These are phyloP conservation scores for Aphidius colemani DNA, from an alignment of 2,888 invertebrate genomes.

Conservation along the genomic window DNA sequence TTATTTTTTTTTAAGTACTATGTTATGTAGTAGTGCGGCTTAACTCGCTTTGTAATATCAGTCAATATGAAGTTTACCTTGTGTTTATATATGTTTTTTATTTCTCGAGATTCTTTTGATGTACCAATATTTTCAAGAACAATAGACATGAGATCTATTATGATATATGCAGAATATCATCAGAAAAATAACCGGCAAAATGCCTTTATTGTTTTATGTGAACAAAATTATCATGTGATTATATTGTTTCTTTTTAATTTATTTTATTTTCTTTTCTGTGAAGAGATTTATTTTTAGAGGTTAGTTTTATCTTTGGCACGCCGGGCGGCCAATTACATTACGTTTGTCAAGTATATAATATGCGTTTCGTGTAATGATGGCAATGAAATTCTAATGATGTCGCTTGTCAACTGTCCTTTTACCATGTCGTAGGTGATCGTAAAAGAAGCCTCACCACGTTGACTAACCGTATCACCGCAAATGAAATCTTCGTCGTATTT, in stretches of 20 bases:
- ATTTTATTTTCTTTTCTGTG: background rate
- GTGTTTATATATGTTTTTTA: constrained; percentile 1
- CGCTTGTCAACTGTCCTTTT: constrained; percentile 39
- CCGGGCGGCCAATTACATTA: constrained; percentile 51
- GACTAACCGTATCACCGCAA: background rate
- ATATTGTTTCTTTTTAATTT: background rate
- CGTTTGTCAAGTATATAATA: constrained; percentile 28
- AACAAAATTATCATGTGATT: background rate
- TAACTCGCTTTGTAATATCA: constrained; percentile 26
- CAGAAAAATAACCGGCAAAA: constrained; percentile 1
- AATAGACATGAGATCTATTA: constrained; percentile 6
- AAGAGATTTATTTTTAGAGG: too few species aligned
- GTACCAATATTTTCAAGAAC: constrained; percentile 5
- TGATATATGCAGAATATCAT: constrained; percentile 6
- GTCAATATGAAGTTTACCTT: constrained; percentile 26
- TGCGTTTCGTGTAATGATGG: constrained; percentile 42
- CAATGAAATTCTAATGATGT: constrained; percentile 55
- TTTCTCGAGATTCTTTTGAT: constrained; percentile 18
- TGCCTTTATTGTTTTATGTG: background rate
- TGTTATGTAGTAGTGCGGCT: constrained; percentile 27
- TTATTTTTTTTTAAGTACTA: constrained; percentile 30
- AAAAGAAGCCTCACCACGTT: constrained; percentile 6
- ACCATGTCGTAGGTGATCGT: constrained; percentile 21
- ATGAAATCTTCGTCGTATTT: too few species aligned
- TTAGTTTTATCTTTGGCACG: constrained; percentile 25